Base-by-base conservation (phyloP, 2,113 vertebrate genomes). In the Corvus cornix region DNA sequence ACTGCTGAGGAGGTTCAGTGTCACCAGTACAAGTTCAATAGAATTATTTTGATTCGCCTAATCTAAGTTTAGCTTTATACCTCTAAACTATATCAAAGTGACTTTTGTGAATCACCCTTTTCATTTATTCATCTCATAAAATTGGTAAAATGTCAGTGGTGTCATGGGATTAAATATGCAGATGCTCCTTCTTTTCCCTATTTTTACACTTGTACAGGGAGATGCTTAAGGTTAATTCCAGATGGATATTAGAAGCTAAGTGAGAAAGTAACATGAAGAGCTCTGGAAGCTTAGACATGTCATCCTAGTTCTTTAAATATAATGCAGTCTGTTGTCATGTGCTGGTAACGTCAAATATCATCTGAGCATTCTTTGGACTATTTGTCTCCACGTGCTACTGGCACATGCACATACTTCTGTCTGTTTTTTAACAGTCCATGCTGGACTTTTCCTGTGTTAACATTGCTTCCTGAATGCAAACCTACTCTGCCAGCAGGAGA, bases 261-360 rank as follows among this genome's bases (percentile, higher is more conserved):
- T 1, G 10, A 93, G 58, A 84, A 72, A 87, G 49, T 49, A 85
- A 73, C 14, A 27, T 64, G 56, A 70, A 81, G 60, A 73, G 14
- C 49, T 92, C 58, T 80, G 93, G 77, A 88, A 92, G 52, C 62
- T 80, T 33, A 92, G 41, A 74, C 17, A 26, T 78, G 55, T 73
- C 67, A 55, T 87, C 51, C 60, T 89, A 28, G 24, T 81, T 92
- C 77, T 89, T 95, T 82, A 94, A 84, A 87, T 91, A 79, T 83
- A 91, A 91, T 58, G 48, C 78, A 86, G 24, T 70, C 75, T 58
- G 46, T 90, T 96, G 67, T 95, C 78, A 80, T 88, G 67, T 84
- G 70, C 82, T 85, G 66, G 37, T 83, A 89, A 95, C 17, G 64
- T 91, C 93, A 95, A 88, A 83, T 85, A 83, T 67, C 84, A 91